A percentile compares a stretch with the other conserved stretches of the same genome.
These are phyloP conservation scores for Ramphastos sulfuratus DNA, from an alignment of 2,113 vertebrate genomes.

Conservation along the genomic window DNA sequence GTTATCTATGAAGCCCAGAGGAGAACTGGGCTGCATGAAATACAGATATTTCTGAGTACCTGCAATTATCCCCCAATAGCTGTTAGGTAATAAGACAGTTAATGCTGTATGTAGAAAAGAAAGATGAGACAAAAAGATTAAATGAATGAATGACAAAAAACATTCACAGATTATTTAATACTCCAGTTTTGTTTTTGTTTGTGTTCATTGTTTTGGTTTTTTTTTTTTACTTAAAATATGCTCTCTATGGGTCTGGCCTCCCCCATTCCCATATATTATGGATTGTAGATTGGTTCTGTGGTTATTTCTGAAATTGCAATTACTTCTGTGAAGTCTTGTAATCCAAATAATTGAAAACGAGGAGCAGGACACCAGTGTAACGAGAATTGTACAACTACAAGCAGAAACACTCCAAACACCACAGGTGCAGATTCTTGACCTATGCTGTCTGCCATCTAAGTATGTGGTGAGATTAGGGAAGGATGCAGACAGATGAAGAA, in stretches of 20 bases:
- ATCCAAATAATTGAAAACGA: not conserved
- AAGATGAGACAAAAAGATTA: not conserved
- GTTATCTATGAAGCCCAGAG: not conserved
- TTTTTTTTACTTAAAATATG: not conserved
- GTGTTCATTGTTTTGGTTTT: not conserved
- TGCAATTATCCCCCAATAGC: not conserved
- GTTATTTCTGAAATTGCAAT: not conserved
- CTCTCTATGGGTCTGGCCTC: not conserved
- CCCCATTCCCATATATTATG: too few species aligned
- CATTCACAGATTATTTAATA: not conserved
- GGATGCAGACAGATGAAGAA: not conserved
- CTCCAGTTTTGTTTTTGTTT: not conserved
- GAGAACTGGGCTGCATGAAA: not conserved
- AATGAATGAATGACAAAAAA: not conserved
- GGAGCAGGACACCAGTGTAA: not conserved
- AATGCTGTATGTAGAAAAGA: not conserved
- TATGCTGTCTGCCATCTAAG: fast-evolving
- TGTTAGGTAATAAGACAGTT: not conserved
- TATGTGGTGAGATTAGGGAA: not conserved
- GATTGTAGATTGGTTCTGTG: not conserved
- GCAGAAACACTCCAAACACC: not conserved
- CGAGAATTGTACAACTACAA: not conserved
- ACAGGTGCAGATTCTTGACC: not conserved
- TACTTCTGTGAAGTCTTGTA: not conserved
- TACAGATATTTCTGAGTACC: not conserved